These are phyloP conservation scores for Axis porcinus DNA, from an alignment of 2,113 vertebrate genomes.

Conservation along the genomic window DNA sequence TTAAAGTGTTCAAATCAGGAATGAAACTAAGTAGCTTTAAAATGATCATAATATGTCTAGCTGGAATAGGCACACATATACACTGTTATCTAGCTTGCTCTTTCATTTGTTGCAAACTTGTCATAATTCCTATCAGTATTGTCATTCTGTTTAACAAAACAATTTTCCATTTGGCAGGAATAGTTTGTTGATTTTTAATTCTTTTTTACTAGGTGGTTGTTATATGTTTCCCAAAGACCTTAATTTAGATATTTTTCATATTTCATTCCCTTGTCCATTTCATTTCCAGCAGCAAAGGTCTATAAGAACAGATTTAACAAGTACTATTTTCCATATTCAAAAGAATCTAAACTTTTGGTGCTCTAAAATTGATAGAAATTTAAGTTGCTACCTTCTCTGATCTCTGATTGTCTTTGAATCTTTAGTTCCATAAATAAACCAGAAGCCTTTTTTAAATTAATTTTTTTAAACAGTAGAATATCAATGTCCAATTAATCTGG, in stretches of 20 bases:
- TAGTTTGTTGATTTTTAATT: slow-evolving; percentile 57
- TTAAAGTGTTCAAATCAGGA: slow-evolving; percentile 6
- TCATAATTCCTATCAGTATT: not conserved
- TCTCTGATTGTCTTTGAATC: slow-evolving; percentile 61
- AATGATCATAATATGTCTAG: not conserved
- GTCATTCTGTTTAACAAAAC: not conserved
- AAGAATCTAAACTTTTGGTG: slow-evolving; percentile 45
- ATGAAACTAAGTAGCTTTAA: slow-evolving; percentile 36
- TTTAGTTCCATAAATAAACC: slow-evolving; percentile 45
- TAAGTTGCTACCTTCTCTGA: slow-evolving; percentile 45
- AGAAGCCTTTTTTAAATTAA: slow-evolving; percentile 14
- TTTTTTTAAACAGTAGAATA: slow-evolving; percentile 42
- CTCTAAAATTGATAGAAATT: slow-evolving; percentile 56
- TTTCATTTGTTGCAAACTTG: slow-evolving; percentile 26
- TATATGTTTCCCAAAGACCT: slow-evolving; percentile 22
- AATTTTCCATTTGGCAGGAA: not conserved
- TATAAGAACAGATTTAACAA: not conserved
- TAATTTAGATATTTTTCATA: slow-evolving; percentile 23
- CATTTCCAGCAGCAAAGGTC: slow-evolving; percentile 20
- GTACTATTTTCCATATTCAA: slow-evolving; percentile 46
- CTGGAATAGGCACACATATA: not conserved
- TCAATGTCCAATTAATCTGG: not conserved
- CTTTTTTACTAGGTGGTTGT: slow-evolving; percentile 59
- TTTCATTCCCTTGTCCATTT: not conserved
- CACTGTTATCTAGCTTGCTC: not conserved